Evolutionary conservation across 2,888 invertebrate species (phyloP).

Genomic region (Meiosimyza platycephala): DNA sequence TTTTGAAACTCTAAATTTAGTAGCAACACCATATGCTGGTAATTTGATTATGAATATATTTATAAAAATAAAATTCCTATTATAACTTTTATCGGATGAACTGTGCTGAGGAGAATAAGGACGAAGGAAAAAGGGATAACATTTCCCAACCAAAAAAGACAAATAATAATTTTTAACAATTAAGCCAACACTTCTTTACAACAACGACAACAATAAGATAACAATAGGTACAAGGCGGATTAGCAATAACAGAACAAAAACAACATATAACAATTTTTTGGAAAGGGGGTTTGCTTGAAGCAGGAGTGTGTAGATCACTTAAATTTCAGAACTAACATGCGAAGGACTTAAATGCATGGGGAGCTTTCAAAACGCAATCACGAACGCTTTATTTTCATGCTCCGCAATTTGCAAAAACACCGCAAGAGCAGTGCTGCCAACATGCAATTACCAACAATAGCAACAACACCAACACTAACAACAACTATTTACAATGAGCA

Average conservation of each 20-base stretch:
- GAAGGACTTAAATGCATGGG: constrained; percentile 27
- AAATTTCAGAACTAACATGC: constrained; percentile 18
- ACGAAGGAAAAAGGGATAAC: too few relatives aligned
- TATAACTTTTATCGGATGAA: constrained; percentile 18
- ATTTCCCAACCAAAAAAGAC: neutral
- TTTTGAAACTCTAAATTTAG: neutral
- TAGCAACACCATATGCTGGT: constrained; percentile 1
- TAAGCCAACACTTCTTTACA: constrained; percentile 21
- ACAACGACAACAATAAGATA: neutral
- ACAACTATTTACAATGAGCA: constrained; percentile 5
- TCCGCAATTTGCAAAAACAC: constrained; percentile 25
- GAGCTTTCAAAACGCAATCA: constrained; percentile 30
- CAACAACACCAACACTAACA: constrained; percentile 14
- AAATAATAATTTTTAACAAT: constrained; percentile 20
- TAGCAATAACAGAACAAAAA: too few relatives aligned
- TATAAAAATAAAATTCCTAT: constrained; percentile 2
- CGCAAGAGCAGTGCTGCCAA: constrained; percentile 24
- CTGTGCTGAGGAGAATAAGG: neutral
- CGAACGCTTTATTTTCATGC: constrained; percentile 32
- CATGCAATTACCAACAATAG: constrained; percentile 24
- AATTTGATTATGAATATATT: neutral
- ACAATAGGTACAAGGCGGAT: neutral
- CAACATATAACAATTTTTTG: too few relatives aligned
- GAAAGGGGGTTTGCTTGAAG: too few relatives aligned
- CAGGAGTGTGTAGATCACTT: constrained; percentile 5